phyloP scores from a whole-genome alignment of 2,888 invertebrate species.

The Tridacna crocea region DNA sequence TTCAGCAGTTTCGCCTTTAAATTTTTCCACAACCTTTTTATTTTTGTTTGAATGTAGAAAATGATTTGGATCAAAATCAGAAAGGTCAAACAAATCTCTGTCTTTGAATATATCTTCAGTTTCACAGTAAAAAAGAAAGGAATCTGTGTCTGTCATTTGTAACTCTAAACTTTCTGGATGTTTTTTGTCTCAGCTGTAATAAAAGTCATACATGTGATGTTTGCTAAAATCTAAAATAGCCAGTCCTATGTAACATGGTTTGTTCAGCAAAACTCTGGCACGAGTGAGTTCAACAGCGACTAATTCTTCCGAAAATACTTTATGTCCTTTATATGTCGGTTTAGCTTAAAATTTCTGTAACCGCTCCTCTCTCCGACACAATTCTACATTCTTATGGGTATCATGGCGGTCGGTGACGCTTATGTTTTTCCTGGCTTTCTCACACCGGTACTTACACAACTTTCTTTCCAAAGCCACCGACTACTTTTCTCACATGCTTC shows the following conservation, averaged over 20 bases:
- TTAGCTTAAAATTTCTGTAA: conserved; percentile 22
- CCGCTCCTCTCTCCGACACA: conserved; percentile 1
- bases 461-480: too few species aligned
- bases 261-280: conserved; percentile 11
- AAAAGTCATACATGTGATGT: conserved; percentile 82
- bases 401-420: too few species aligned
- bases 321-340: conserved; percentile 19
- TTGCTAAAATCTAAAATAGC: conserved; percentile 81
- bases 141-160: conserved; percentile 58
- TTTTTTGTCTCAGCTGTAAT: too few species aligned
- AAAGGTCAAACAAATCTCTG: conserved; percentile 23
- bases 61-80: conserved; percentile 33
- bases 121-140: conserved; percentile 33
- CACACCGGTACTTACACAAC: too few species aligned
- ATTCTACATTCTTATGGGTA: conserved; percentile 17
- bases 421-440: too few species aligned
- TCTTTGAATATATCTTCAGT: conserved; percentile 52
- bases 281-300: conserved; percentile 18
- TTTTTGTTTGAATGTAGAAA: conserved; percentile 4
- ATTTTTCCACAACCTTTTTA: too few species aligned
- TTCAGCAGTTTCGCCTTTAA: too few species aligned
- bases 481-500: too few species aligned
- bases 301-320: conserved; percentile 25
- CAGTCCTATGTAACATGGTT: conserved; percentile 31
- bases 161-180: too few species aligned